Conservation (phyloP, 2,113 vertebrate species). For the Tupaia tana region DNA sequence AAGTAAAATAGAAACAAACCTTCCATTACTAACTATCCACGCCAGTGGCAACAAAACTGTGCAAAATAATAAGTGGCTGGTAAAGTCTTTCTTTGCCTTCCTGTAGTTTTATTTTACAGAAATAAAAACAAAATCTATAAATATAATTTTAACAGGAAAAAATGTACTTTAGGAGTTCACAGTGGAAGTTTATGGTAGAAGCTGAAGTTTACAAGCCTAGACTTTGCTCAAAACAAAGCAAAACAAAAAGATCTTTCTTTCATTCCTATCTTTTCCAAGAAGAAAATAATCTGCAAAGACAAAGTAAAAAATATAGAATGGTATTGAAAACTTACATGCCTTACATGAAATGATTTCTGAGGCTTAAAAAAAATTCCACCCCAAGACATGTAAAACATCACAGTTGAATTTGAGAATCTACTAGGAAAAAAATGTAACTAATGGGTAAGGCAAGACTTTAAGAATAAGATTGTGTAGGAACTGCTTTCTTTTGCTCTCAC, state of each 20-base stretch:
- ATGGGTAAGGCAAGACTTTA: not conserved
- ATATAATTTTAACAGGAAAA: slow-evolving; percentile 23
- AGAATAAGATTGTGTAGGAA: not conserved
- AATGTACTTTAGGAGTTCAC: not conserved
- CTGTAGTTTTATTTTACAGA: not conserved
- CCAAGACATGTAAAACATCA: not conserved
- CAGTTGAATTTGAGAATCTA: slow-evolving; percentile 8
- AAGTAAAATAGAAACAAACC: not conserved
- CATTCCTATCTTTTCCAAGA: not conserved
- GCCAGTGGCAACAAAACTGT: not conserved
- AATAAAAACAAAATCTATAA: slow-evolving; percentile 17
- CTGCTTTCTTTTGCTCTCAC: not conserved
- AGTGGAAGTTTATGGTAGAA: not conserved
- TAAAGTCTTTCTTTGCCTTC: not conserved
- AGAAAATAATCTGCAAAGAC: not conserved
- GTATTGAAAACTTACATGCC: not conserved
- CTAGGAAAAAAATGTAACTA: not conserved
- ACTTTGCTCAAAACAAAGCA: not conserved
- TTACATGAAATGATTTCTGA: slow-evolving; percentile 42
- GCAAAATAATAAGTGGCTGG: not conserved
- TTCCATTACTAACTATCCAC: not conserved
- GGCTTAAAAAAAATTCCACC: slow-evolving; percentile 22
- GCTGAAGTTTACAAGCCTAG: not conserved
- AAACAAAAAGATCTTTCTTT: not conserved
- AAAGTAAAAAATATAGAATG: slow-evolving; percentile 27